Base-by-base conservation (phyloP, 2,113 vertebrate genomes). In the Thomomys bottae region DNA sequence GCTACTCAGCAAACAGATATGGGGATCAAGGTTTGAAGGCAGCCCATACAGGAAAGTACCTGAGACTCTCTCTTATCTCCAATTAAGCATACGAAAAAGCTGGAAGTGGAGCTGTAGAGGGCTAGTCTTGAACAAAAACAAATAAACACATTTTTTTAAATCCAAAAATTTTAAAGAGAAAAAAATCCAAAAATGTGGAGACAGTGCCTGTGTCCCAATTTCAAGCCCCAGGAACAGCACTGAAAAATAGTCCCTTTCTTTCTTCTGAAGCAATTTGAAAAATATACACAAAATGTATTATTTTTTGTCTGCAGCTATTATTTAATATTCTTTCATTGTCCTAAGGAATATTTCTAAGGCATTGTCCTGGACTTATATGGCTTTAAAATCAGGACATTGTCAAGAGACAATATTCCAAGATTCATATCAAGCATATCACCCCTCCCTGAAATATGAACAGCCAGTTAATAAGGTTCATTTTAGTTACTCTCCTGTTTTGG, bases 271-370 rank as follows among this genome's bases (percentile, higher is more conserved):
- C 66, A 30, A 70, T 90, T 79, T 92, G 70, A 45, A 87, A 87
- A 87, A 24, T 30, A 64, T 95, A 87, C 64, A 96, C 80, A 95
- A 82, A 97, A 93, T 87, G 95, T 88, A 80, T 34, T 95, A 54
- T 85, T 92, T 95, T 96, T 83, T 94, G 81, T 96, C 93, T 96
- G 90, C 28, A 94, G 96, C 88, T 94, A 94, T 96, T 95, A 96
- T 94, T 96, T 96, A 96, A 88, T 91, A 87, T 87, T 89, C 77
- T 93, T 88, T 95, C 64, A 90, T 93, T 97, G 96, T 54, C 49
- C 49, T 54, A 54, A 54, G 49, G 49, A 54, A 54, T 97, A 96
- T 95, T 80, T 94, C 95, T 97, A 96, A 97, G 96, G 96, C 97
- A 91, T 70, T 93, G 75, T 79, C 92, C 92, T 97, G 96, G 93